Base-by-base conservation (phyloP, 2,888 invertebrate genomes). In the Cheilosia variabilis region DNA sequence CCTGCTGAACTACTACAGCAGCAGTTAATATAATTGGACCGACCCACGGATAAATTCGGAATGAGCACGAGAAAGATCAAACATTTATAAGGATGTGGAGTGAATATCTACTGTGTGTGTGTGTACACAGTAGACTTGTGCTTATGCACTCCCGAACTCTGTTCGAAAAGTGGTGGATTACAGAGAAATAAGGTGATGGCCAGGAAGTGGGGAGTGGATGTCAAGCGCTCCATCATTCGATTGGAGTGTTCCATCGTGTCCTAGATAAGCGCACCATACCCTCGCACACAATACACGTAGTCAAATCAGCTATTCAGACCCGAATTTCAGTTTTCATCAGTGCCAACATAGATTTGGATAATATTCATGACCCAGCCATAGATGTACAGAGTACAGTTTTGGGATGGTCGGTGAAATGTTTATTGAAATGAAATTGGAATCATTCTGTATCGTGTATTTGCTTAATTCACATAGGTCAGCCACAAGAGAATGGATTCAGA, bases 21-120 rank as follows among this genome's bases (percentile, higher is more conserved):
- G 27, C 66, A 43, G 72, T 78, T 81, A 83, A 72, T 78, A 62
- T 83, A 83, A 83, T 78, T 83, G 82, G 78, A 83, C 66, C n/a
- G 43, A 9, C 31, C 2, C 2, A 17, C 72, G 68, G 78, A 73
- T 62, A 55, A 71, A 76, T 76, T 71, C 50, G 53, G 53, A 81
- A 76, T 71, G 76, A 65, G 77, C 43, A 58, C 31, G 72, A 62
- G 65, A 45, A 55, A 50, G 66, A 78, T 66, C 66, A 62, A 62
- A 47, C 55, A 81, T 62, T n/a, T n/a, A 72, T 62, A 72, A 53
- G 58, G 55, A 62, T 43, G 72, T 62, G 41, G 52, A 55, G 31
- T 22, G 52, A 13, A 19, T 45, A 31, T 47, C 31, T 31, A 31
- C 9, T 9, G 31, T 31, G 31, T 72, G 52, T 52, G 7, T 9